These are phyloP conservation scores for Tragelaphus scriptus DNA, from an alignment of 2,113 vertebrate species.

Conservation along the genomic window DNA sequence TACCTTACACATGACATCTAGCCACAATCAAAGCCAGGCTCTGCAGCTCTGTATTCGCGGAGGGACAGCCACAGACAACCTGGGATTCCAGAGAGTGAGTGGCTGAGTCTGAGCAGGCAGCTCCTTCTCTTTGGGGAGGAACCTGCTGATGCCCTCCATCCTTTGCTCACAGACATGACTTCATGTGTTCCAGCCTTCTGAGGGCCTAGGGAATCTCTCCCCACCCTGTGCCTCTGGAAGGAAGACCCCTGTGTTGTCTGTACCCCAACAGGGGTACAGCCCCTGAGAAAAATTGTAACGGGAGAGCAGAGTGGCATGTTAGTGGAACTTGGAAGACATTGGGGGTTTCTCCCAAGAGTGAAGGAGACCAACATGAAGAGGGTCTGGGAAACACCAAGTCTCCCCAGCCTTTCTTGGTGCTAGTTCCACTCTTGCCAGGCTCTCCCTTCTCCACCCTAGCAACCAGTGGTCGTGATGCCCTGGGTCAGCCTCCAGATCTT, in stretches of 20 bases:
- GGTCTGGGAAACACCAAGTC: not conserved
- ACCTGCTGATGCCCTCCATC: slow-evolving; percentile 66
- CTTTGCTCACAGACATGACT: slow-evolving; percentile 77
- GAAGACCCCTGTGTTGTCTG: not conserved
- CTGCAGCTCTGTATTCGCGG: not conserved
- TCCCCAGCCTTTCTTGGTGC: not conserved
- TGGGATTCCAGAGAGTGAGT: slow-evolving; percentile 28
- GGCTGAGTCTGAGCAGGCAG: slow-evolving; percentile 72
- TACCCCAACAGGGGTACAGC: not conserved
- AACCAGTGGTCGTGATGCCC: not conserved
- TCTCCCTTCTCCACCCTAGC: not conserved
- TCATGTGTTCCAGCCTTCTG: slow-evolving; percentile 63
- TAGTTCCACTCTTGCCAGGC: not conserved
- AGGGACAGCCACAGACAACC: slow-evolving; percentile 11
- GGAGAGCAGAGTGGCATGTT: not conserved
- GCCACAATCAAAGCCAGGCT: not conserved
- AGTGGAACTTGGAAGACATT: not conserved
- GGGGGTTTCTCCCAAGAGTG: not conserved
- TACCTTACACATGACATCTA: not conserved
- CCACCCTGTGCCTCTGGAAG: slow-evolving; percentile 3
- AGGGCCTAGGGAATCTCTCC: slow-evolving; percentile 29
- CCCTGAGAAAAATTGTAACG: not conserved
- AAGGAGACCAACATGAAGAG: not conserved
- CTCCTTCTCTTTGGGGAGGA: slow-evolving; percentile 62
- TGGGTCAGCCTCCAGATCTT: not conserved